These are phyloP conservation scores for Edolisoma coerulescens DNA, from an alignment of 2,113 vertebrate species.

Conservation along the genomic window DNA sequence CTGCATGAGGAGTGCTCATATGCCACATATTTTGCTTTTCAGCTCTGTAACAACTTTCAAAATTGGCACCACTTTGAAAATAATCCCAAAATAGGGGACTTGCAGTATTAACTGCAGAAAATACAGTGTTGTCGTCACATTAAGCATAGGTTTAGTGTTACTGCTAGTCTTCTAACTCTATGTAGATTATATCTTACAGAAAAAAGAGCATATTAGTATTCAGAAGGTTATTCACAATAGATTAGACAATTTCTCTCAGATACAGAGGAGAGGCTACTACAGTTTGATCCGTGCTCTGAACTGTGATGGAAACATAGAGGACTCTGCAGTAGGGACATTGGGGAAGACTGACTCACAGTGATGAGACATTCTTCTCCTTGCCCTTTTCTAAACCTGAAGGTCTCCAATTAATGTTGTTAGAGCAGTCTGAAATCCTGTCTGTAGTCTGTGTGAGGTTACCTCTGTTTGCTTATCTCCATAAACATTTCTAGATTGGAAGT, in stretches of 20 bases:
- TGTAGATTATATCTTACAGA: not conserved
- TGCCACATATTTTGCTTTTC: not conserved
- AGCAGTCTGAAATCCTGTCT: not conserved
- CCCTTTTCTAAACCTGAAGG: not conserved
- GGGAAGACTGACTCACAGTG: not conserved
- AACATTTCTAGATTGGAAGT: not conserved
- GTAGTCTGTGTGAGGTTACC: not conserved
- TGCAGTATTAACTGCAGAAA: not conserved
- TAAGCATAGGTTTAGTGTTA: not conserved
- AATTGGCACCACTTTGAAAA: not conserved
- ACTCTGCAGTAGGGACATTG: not conserved
- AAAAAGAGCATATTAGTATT: not conserved
- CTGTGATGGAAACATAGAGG: not conserved
- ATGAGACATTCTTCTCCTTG: not conserved
- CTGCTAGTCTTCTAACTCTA: not conserved
- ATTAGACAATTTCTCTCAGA: not conserved
- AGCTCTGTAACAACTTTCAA: not conserved
- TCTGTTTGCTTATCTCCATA: not conserved
- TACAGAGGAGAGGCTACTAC: not conserved
- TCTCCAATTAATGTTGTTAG: not conserved
- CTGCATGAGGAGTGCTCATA: not conserved
- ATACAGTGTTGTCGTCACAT: not conserved
- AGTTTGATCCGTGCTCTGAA: not conserved
- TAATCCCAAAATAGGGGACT: not conserved
- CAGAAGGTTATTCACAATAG: not conserved